These are phyloP conservation scores for Hirtodrosophila confusa DNA, from an alignment of 2,888 invertebrate genomes.

Conservation along the genomic window DNA sequence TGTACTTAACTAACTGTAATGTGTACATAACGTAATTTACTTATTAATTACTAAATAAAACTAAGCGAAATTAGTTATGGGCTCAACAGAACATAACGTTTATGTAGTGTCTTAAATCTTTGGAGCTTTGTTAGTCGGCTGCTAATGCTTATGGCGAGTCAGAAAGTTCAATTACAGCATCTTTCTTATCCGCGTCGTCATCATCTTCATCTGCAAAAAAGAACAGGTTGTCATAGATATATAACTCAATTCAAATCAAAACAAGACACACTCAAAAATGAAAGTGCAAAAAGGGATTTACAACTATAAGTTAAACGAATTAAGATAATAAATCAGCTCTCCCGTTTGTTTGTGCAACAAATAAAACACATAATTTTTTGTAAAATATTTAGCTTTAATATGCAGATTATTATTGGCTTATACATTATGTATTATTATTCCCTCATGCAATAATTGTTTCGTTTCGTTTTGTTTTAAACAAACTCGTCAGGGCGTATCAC, in stretches of 20 bases:
- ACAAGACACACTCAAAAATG: slow-evolving; percentile 31
- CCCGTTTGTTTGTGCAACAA: slow-evolving; percentile 11
- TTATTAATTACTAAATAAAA: slow-evolving; percentile 11
- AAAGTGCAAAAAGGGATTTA: slow-evolving; percentile 10
- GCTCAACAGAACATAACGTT: slow-evolving; percentile 15
- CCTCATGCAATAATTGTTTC: slow-evolving; percentile 28
- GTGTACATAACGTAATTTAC: slow-evolving; percentile 11
- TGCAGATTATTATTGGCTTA: slow-evolving; percentile 46
- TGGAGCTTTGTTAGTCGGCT: slow-evolving; percentile 34
- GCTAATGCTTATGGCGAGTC: slow-evolving; percentile 46
- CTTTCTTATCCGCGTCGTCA: slow-evolving; percentile 46
- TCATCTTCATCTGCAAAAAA: slow-evolving; percentile 48
- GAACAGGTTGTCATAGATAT: slow-evolving; percentile 21
- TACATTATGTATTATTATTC: slow-evolving; percentile 21
- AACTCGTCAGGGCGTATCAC: slow-evolving; percentile 9
- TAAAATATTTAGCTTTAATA: slow-evolving; percentile 52
- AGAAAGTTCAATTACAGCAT: slow-evolving; percentile 64
- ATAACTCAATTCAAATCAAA: slow-evolving; percentile 36
- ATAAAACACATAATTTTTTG: slow-evolving; percentile 49
- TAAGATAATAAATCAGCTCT: neutral
- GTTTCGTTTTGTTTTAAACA: slow-evolving; percentile 12
- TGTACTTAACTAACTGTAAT: slow-evolving; percentile 9
- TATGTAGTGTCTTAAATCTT: slow-evolving; percentile 34
- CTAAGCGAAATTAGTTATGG: slow-evolving; percentile 12
- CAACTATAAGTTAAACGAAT: slow-evolving; percentile 10